phyloP scores from a whole-genome alignment of 2,888 invertebrate genomes.

The Yponomeuta malinellus region DNA sequence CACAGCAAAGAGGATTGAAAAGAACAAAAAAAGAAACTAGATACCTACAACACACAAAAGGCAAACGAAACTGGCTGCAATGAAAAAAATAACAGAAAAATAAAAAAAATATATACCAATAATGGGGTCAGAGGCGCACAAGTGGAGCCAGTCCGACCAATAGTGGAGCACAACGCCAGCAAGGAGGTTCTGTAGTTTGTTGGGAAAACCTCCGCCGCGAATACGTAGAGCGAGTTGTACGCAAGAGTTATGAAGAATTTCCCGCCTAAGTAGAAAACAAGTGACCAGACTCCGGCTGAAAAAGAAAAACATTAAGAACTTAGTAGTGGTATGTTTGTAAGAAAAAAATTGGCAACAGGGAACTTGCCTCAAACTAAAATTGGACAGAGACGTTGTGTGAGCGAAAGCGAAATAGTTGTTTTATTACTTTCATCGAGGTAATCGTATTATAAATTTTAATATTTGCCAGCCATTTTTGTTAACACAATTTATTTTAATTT shows the following conservation, averaged over 20 bases:
- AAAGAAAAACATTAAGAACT: conserved; percentile 18
- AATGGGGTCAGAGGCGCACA: conserved; percentile 81
- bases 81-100: background rate
- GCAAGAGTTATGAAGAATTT: conserved; percentile 82
- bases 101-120: conserved; percentile 54
- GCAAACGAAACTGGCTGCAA: no score
- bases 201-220: conserved; percentile 82
- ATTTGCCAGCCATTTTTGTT: no score
- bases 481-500: no score
- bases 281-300: conserved; percentile 68
- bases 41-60: background rate
- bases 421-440: no score
- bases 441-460: no score
- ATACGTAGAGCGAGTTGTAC: conserved; percentile 80
- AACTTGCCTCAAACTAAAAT: no score
- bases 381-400: no score
- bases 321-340: no score
- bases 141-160: conserved; percentile 80
- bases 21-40: background rate
- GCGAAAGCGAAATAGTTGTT: no score
- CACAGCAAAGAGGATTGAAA: background rate
- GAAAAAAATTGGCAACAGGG: background rate
- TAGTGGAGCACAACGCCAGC: conserved; percentile 80
- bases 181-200: conserved; percentile 80
- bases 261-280: conserved; percentile 77